A percentile compares a stretch with the other conserved stretches of the same genome.
These are phyloP conservation scores for Merodon equestris DNA, from an alignment of 2,888 invertebrate species.

Conservation along the genomic window DNA sequence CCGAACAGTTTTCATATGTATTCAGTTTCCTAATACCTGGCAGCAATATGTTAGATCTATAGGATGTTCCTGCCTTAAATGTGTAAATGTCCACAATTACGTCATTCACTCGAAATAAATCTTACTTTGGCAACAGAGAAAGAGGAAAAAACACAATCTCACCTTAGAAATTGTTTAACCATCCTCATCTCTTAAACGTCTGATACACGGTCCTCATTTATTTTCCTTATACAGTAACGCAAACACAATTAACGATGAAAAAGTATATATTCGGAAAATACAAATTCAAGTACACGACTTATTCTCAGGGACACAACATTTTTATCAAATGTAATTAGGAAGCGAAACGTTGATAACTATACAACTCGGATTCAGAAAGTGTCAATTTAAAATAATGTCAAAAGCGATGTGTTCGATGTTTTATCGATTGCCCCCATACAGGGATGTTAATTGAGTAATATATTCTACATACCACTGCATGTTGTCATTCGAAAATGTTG, in stretches of 20 bases:
- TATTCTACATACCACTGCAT: too few relatives aligned
- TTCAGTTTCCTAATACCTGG: too few relatives aligned
- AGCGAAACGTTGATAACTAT: slow-evolving; percentile 3
- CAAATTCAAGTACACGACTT: slow-evolving; percentile 1
- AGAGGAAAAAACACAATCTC: slow-evolving; percentile 10
- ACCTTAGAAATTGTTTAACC: slow-evolving; percentile 64
- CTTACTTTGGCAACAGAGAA: slow-evolving; percentile 18
- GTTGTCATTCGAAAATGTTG: too few relatives aligned
- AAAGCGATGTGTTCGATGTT: slow-evolving; percentile 32
- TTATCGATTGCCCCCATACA: background rate
- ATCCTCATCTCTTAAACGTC: slow-evolving; percentile 42
- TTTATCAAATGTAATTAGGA: slow-evolving; percentile 12
- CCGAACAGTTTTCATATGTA: too few relatives aligned
- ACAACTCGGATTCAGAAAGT: slow-evolving; percentile 5
- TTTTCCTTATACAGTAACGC: background rate
- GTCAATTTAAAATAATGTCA: slow-evolving; percentile 27
- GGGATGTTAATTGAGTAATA: slow-evolving; percentile 6
- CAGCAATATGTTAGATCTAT: too few relatives aligned
- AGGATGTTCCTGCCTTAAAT: background rate
- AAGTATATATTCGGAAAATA: slow-evolving; percentile 7
- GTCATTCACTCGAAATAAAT: slow-evolving; percentile 58
- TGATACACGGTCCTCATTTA: background rate
- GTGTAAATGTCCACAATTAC: slow-evolving; percentile 35
- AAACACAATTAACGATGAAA: background rate
- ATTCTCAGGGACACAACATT: slow-evolving; percentile 1